Conservation (phyloP, 2,888 invertebrate species). For the Schizotus pectinicornis region DNA sequence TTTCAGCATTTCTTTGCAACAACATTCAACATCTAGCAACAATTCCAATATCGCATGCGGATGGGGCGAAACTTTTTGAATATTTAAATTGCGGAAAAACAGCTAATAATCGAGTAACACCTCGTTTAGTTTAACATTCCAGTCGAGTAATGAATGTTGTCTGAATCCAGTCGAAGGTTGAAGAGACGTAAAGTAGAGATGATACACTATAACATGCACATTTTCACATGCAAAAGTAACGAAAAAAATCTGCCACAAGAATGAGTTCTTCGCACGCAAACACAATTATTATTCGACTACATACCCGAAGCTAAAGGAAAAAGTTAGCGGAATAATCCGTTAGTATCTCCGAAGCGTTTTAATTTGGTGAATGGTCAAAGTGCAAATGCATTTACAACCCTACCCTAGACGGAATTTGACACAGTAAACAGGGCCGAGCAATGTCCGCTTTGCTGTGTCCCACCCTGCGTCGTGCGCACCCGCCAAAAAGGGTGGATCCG, state of each 20-base stretch:
- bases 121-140: too few species aligned
- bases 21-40: too few species aligned
- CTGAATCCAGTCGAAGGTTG: background rate
- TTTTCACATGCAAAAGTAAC: constrained; percentile 15
- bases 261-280: background rate
- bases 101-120: too few species aligned
- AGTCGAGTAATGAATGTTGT: background rate
- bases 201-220: background rate
- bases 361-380: background rate
- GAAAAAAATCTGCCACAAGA: background rate
- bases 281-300: constrained; percentile 10
- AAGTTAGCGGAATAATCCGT: background rate
- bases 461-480: constrained; percentile 37
- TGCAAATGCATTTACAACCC: constrained; percentile 3
- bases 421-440: background rate
- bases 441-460: constrained; percentile 19
- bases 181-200: background rate
- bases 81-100: too few species aligned
- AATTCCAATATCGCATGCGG: too few species aligned
- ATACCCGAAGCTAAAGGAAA: constrained; percentile 3
- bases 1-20: too few species aligned
- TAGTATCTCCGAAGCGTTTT: constrained; percentile 4
- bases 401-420: too few species aligned
- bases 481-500: constrained; percentile 10
- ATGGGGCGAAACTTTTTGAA: too few species aligned